phyloP scores from a whole-genome alignment of 2,113 vertebrate species.

The Centropus bengalensis region DNA sequence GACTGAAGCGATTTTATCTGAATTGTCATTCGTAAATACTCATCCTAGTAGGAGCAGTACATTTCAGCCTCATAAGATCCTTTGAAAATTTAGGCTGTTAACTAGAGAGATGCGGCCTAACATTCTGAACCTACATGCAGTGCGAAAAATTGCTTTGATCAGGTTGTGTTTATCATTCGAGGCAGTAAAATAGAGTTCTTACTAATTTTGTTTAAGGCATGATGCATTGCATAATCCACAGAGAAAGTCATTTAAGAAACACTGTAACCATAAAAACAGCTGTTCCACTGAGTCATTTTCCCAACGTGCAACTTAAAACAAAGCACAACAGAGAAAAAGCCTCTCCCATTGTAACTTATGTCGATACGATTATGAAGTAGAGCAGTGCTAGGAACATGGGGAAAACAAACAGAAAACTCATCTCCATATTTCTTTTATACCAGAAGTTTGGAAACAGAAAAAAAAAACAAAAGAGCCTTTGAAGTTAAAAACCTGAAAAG shows the following conservation, averaged over 20 bases:
- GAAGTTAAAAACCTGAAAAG: not conserved
- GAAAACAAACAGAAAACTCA: not conserved
- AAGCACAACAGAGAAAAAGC: not conserved
- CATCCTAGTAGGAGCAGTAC: not conserved
- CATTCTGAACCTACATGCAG: not conserved
- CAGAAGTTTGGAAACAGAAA: not conserved
- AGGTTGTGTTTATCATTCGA: conserved; percentile 48
- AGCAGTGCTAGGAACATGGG: not conserved
- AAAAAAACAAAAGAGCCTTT: not conserved
- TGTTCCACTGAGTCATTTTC: conserved; percentile 52
- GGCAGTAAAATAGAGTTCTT: conserved; percentile 31
- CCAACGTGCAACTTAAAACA: not conserved
- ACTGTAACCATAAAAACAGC: conserved; percentile 23
- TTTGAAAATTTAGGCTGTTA: conserved; percentile 18
- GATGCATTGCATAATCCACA: conserved; percentile 29
- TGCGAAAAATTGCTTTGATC: conserved; percentile 47
- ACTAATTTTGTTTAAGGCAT: conserved; percentile 50
- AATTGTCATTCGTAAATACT: conserved; percentile 35
- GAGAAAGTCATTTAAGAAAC: conserved; percentile 14
- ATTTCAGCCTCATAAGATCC: not conserved
- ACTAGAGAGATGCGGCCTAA: not conserved
- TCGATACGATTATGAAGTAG: not conserved
- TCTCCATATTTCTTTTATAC: not conserved
- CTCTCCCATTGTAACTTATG: not conserved
- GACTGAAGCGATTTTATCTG: not conserved